phyloP scores from a whole-genome alignment of 2,113 vertebrate genomes.

The Myotis lucifugus region DNA sequence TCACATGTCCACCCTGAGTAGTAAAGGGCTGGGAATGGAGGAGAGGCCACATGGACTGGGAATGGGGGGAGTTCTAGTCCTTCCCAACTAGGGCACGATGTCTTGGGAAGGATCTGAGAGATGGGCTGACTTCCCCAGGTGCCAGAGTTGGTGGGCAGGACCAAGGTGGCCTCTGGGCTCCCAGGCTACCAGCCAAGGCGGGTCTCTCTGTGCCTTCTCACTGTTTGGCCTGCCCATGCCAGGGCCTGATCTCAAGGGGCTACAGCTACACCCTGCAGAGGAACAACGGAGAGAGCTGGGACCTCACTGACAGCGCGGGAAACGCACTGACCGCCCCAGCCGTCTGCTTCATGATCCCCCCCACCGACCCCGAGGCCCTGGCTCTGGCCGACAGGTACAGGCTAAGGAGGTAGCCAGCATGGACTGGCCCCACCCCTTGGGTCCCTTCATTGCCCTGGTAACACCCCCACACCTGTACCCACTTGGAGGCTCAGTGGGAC shows the following conservation, averaged over 20 bases:
- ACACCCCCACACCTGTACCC: too few species aligned
- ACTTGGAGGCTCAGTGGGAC: not conserved
- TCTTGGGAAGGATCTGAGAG: not conserved
- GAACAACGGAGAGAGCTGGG: slow-evolving; percentile 91
- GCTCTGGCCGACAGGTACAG: slow-evolving; percentile 90
- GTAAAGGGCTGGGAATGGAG: not conserved
- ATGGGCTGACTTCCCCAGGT: not conserved
- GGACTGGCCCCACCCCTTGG: not conserved
- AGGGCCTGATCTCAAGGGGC: slow-evolving; percentile 92
- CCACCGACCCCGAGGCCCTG: slow-evolving; percentile 90
- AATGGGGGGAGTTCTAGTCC: not conserved
- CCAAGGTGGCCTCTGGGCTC: not conserved
- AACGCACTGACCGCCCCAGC: slow-evolving; percentile 88
- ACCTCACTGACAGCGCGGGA: slow-evolving; percentile 89
- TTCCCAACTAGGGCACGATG: too few species aligned
- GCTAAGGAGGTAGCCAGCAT: not conserved
- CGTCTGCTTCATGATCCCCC: slow-evolving; percentile 95
- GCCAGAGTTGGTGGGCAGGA: not conserved
- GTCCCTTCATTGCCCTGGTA: not conserved
- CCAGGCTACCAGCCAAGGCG: not conserved
- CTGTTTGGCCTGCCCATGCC: not conserved
- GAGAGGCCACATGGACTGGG: not conserved
- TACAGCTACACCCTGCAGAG: slow-evolving; percentile 91
- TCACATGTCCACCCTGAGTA: not conserved
- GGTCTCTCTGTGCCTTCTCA: not conserved